Conservation (phyloP, 2,113 vertebrate genomes). For the Turnix velox region DNA sequence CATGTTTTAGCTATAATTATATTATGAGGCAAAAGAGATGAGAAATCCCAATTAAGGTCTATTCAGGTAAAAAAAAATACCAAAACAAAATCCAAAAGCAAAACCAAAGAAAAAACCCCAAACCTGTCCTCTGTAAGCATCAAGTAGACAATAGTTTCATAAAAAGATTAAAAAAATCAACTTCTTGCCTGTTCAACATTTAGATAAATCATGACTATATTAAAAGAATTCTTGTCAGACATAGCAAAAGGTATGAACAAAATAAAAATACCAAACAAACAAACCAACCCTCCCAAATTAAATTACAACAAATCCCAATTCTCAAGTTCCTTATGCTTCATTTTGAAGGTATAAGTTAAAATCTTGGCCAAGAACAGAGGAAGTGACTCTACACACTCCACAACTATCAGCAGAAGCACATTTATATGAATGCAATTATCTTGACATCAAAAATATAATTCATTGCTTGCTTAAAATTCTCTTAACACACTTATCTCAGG, state of each 20-base stretch:
- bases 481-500: background rate
- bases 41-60: background rate
- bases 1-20: background rate
- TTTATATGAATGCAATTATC: background rate
- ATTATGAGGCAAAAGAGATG: background rate
- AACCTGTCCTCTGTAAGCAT: background rate
- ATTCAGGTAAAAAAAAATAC: background rate
- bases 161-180: background rate
- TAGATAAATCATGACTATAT: background rate
- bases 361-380: background rate
- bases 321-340: background rate
- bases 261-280: background rate
- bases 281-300: background rate
- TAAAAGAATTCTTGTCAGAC: background rate
- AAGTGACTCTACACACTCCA: background rate
- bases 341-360: background rate
- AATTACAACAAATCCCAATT: background rate
- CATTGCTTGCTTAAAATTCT: background rate
- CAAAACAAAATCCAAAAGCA: background rate
- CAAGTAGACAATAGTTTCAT: background rate
- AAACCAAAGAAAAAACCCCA: background rate
- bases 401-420: background rate
- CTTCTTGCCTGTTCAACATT: background rate
- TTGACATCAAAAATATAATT: background rate
- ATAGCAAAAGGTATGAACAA: background rate